Evolutionary conservation across 2,888 invertebrate species (phyloP).

Genomic region (Seira sanloemensis): DNA sequence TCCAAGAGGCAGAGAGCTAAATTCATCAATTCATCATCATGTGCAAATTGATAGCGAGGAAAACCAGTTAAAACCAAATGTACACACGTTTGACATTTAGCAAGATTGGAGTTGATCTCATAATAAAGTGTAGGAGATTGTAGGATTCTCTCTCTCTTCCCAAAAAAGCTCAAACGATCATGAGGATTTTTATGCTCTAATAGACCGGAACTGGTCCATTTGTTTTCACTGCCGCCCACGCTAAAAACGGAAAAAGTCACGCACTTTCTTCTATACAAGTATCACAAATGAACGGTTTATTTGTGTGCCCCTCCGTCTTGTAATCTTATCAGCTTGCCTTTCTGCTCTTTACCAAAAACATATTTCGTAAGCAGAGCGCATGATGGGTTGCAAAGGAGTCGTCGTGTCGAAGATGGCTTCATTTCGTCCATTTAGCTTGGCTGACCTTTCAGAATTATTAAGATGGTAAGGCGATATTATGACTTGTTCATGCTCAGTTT

Average conservation of each 20-base stretch:
- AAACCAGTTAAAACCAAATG: conserved; percentile 14
- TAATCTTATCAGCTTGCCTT: background rate
- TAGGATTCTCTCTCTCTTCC: background rate
- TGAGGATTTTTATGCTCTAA: background rate
- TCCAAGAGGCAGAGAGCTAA: background rate
- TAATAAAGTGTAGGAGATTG: background rate
- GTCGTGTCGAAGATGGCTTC: too few relatives aligned
- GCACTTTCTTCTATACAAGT: conserved; percentile 28
- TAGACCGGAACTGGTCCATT: conserved; percentile 40
- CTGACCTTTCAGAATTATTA: too few relatives aligned
- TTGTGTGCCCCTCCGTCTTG: too few relatives aligned
- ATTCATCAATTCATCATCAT: conserved; percentile 17
- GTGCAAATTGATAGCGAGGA: conserved; percentile 6
- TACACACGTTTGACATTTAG: conserved; percentile 1
- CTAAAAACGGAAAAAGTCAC: conserved; percentile 24
- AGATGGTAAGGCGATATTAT: too few relatives aligned
- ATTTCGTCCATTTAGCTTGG: too few relatives aligned
- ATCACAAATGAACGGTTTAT: too few relatives aligned
- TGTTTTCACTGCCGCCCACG: conserved; percentile 45
- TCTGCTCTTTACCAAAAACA: conserved; percentile 1
- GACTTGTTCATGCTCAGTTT: too few relatives aligned
- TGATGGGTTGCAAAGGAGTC: background rate
- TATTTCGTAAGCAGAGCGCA: background rate
- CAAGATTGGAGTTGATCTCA: background rate
- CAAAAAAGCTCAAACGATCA: background rate